phyloP scores from a whole-genome alignment of 2,113 vertebrate species.

The Cairina moschata region DNA sequence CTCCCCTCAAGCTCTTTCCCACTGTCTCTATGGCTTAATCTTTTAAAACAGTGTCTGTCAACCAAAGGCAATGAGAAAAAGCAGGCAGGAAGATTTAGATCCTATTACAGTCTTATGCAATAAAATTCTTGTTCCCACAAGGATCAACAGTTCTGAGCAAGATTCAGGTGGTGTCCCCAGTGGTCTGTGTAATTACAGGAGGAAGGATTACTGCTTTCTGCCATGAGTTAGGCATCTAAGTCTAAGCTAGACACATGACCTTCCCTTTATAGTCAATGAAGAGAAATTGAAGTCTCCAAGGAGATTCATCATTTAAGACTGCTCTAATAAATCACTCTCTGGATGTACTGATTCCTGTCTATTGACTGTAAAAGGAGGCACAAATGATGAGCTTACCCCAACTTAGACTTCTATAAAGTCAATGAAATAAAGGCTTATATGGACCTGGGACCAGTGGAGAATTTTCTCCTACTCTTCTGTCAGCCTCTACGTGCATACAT shows the following conservation, averaged over 20 bases:
- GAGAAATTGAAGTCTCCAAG: slow-evolving; percentile 21
- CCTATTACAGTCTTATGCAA: background rate
- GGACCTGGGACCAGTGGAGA: background rate
- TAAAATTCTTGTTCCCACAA: background rate
- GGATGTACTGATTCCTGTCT: slow-evolving; percentile 1
- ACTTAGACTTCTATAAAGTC: slow-evolving; percentile 19
- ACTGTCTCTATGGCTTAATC: background rate
- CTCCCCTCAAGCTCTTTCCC: background rate
- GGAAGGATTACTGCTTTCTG: slow-evolving; percentile 9
- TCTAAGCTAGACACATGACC: background rate
- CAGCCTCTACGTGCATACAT: background rate
- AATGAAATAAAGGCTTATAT: background rate
- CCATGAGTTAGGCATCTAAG: background rate
- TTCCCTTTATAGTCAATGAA: background rate
- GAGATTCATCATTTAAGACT: slow-evolving; percentile 28
- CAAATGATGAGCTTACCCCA: slow-evolving; percentile 24
- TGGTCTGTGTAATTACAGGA: slow-evolving; percentile 3
- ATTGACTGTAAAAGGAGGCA: slow-evolving; percentile 1
- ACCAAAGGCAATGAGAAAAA: background rate
- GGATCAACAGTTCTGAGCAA: slow-evolving; percentile 6
- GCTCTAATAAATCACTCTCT: slow-evolving; percentile 32
- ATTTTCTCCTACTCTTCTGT: background rate
- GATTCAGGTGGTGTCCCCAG: background rate
- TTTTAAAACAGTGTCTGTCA: background rate
- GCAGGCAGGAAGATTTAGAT: background rate